Percentiles rank a stretch among this genome's conserved stretches.
phyloP scores from a whole-genome alignment of 2,888 invertebrate genomes.

The Meiosimyza decipiens region DNA sequence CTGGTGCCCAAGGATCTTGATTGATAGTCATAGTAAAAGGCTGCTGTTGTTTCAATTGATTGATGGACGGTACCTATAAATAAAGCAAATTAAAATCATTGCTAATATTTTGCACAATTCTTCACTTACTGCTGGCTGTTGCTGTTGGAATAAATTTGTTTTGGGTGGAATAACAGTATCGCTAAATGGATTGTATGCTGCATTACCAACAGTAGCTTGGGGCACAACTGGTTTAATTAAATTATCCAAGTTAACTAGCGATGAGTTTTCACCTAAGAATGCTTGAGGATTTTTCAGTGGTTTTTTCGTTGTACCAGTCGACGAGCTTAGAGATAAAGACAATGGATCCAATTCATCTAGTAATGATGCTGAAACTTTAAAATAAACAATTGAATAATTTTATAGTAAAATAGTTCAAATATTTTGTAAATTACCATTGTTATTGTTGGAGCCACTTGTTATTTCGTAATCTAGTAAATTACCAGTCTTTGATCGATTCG shows the following conservation, averaged over 20 bases:
- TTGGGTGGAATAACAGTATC: constrained; percentile 66
- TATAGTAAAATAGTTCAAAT: neutral
- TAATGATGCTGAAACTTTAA: constrained; percentile 56
- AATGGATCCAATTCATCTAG: constrained; percentile 67
- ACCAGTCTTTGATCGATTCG: constrained; percentile 75
- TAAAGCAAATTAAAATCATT: neutral
- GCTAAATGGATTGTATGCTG: constrained; percentile 67
- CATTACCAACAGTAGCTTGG: constrained; percentile 57
- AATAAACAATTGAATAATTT: neutral
- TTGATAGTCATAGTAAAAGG: constrained; percentile 66
- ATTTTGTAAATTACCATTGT: constrained; percentile 55
- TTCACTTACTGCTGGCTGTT: constrained; percentile 64
- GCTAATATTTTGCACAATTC: neutral
- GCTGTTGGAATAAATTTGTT: constrained; percentile 73
- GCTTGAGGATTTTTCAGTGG: constrained; percentile 87
- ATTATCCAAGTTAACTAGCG: constrained; percentile 97
- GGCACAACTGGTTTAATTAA: constrained; percentile 76
- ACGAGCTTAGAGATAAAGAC: constrained; percentile 45
- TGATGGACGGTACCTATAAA: constrained; percentile 67
- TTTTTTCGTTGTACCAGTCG: constrained; percentile 61
- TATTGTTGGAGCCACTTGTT: constrained; percentile 62
- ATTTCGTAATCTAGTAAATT: constrained; percentile 55
- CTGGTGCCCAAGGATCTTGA: constrained; percentile 67
- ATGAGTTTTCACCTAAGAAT: constrained; percentile 97
- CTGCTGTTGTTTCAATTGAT: constrained; percentile 67